Base-by-base conservation (phyloP, 2,888 invertebrate genomes). In the Philereme vetulata region DNA sequence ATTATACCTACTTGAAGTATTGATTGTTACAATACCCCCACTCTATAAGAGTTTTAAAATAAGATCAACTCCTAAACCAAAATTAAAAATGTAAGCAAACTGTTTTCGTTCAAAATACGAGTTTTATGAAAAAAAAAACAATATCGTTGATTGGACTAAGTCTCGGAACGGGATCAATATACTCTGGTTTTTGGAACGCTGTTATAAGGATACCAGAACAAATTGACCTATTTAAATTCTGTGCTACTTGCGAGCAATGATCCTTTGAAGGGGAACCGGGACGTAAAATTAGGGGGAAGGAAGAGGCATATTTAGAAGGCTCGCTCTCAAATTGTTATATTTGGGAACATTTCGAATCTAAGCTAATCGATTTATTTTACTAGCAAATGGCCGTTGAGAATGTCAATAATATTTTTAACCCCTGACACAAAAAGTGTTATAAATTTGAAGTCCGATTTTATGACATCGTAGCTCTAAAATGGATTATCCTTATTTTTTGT, bases 91-190 rank as follows among this genome's bases (percentile, higher is more conserved):
- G 38, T 8, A 51, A 4, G 35, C 21, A 56, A 51, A 40, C 46
- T 40, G 34, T 50, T 50, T 43, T n/a, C 11, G 21, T 46, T n/a
- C 8, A 21, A 21, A 47, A 52, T 11, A 52, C 47, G 47, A 10
- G 48, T 38, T 48, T 36, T 49, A 52, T 49, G 21, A 47, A 48
- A 56, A 46, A n/a, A 35, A 5, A 47, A 58, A 48, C 52, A 44
- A 49, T 57, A 57, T 21, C 21, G 21, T 58, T 48, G 52, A 58
- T 58, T 49, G 43, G 48, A 3, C 9, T 38, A n/a, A 34, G 47
- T 34, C 36, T 48, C 35, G 47, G 21, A 32, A n/a, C 32, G 7
- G 7, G 43, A 43, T 44, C 58, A 32, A 8, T 10, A 38, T 48
- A 57, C 43, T 5, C 44, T 52, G 58, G 58, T 52, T 44, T 11